Evolutionary conservation across 2,797 vertebrate species (phyloP).

Genomic region (Neopelma chrysocephalum): DNA sequence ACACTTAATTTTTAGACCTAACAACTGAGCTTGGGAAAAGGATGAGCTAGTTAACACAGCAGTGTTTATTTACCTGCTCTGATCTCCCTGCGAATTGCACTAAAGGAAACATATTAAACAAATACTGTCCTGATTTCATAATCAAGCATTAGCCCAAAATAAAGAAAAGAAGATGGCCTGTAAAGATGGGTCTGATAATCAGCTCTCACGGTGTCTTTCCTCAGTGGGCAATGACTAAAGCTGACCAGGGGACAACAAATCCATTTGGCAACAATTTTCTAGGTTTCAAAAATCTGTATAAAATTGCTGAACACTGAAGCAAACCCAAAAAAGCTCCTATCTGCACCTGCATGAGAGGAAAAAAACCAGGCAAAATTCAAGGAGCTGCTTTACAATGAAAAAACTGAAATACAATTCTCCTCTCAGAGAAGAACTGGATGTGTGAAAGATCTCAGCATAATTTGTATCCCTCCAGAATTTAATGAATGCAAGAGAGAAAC

Average conservation of each 20-base stretch:
- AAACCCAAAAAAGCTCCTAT: neutral
- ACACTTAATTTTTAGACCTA: neutral
- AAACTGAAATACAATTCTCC: neutral
- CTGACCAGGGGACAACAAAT: neutral
- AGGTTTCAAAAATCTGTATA: neutral
- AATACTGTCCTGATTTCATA: conserved; percentile 14
- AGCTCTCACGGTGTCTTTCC: neutral
- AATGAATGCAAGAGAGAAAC: neutral
- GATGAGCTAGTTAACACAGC: neutral
- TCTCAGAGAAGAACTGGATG: neutral
- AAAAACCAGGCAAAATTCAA: neutral
- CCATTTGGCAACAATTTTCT: neutral
- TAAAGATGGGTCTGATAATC: conserved; percentile 44
- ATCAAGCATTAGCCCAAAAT: neutral
- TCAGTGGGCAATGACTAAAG: neutral
- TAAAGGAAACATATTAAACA: conserved; percentile 17
- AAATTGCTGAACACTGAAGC: neutral
- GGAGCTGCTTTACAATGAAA: neutral
- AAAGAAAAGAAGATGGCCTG: neutral
- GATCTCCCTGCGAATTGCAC: conserved; percentile 3
- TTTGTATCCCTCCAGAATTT: neutral
- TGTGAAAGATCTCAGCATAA: neutral
- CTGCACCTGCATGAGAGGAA: neutral
- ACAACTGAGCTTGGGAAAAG: neutral
- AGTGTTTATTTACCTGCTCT: conserved; percentile 15